Evolutionary conservation across 2,797 vertebrate genomes (phyloP), one percentile per base, ranked within the genome.

Genomic region (Botia almorhae): DNA sequence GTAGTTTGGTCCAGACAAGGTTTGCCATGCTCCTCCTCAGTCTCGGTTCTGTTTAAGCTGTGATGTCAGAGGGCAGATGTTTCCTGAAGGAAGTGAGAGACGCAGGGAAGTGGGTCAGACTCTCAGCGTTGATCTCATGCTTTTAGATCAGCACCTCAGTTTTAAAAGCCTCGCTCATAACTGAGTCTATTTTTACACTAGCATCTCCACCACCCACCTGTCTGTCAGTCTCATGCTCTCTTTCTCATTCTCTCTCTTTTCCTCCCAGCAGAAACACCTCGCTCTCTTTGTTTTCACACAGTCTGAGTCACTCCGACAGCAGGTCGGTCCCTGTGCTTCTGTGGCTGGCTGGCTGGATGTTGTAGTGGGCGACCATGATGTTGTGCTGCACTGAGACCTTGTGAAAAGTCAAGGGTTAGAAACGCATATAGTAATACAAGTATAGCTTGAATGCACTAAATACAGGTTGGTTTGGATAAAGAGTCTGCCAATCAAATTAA

Each of bases 61-160:
- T 61, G 43, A 72, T 5, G 29, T 65, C 11, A 26, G 58, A 65
- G 33, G n/a, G 29, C 29, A 60, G 23, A n/a, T n/a, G n/a, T 72
- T 48, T 73, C n/a, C n/a, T 71, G 1, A 56, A 78, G 68, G 26
- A 61, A 78, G 56, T 36, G 68, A 78, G 29, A 80, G 50, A 80
- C 17, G 23, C n/a, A 10, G 53, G 55, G 60, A 80, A 80, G 77
- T 80, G 69, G 77, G 69, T 80, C 77, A 80, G 77, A 72, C 69
- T 64, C 19, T 17, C n/a, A 50, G 50, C 26, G 61, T 78, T 70
- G 76, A 79, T 79, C 58, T 53, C n/a, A 71, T 70, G 46, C 46
- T 64, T 71, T 53, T 7, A 71, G 13, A 53, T 64, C 68, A 50
- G 51, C 46, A 78, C 26, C 4, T n/a, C 10, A 63, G 43, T 46